Evolutionary conservation across 2,888 invertebrate species (phyloP), one percentile per base, ranked within the genome.

Genomic region (Hemithea aestivaria): DNA sequence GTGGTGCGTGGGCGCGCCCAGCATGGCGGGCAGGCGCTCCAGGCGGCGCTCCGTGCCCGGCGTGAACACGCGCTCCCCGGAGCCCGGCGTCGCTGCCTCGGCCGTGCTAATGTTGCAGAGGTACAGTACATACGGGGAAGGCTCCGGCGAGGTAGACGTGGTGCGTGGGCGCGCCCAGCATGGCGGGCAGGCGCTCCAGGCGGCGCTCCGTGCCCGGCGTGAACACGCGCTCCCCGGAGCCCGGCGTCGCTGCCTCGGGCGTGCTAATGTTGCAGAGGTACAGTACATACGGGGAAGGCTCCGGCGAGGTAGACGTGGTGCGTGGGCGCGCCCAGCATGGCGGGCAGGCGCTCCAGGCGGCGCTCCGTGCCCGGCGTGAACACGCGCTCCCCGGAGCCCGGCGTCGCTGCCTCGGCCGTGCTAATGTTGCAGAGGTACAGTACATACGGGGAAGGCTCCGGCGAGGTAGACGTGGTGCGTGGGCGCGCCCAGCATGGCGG

Each of bases 91-190:
- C n/a, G n/a, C n/a, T n/a, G n/a, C n/a, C n/a, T n/a, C n/a, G n/a
- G n/a, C n/a, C n/a, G n/a, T n/a, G n/a, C 16, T 16, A 4, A 2
- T 16, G 16, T 16, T 4, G 16, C 16, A 16, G 2, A 4, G 5
- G 29, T 1, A 35, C 33, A 1, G 79, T 37, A 62, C 56, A 71
- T 48, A 87, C 87, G 32, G 90, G 90, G 62, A 93, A 91, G 38
- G 93, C 91, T 10, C 96, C 96, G 6, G 95, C 96, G 20, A 96
- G 89, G 74, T 94, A 96, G 7, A 96, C 91, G 73, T 96, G 95
- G 51, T 90, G 89, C 37, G 76, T 70, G 32, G 82, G 82, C 39
- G 80, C 76, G 1, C 78, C 81, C 12, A 88, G 69, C 80, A 87
- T 82, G 40, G 83, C 81, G 10, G 88, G 87, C 46, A 88, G 59